Evolutionary conservation across 1,140 invertebrate species (phyloP), one percentile per base, ranked within the genome.

Genomic region (Bombus huntii): DNA sequence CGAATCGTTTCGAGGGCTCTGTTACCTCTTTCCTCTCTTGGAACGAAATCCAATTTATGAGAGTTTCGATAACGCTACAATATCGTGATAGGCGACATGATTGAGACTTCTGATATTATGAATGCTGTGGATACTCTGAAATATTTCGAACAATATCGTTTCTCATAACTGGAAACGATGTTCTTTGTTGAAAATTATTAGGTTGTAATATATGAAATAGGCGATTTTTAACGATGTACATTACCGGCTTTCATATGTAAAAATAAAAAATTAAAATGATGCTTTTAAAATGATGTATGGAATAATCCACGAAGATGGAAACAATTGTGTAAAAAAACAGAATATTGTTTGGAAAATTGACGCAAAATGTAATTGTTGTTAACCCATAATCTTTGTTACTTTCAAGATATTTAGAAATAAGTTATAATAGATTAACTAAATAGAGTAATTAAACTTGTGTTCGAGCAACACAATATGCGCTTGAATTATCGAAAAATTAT

Each of bases 1-100:
- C 76, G 42, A 85, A 83, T 87, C 86, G 53, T 68, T 81, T 87
- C 83, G 88, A 84, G 79, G 39, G 34, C 71, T 62, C 84, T 81
- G 78, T 62, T 59, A 42, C 70, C 75, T 83, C 59, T 44, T 75
- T 87, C 62, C 65, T 18, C 57, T 42, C 22, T 62, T 37, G 65
- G 34, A 81, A 81, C 79, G 78, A 70, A 66, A 42, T 59, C 65
- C 86, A 85, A 92, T 92, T 92, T 92, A 92, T 85, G 84, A 89
- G 75, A 62, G 73, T 44, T 87, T 92, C 89, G 91, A 92, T 90
- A 92, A 91, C 87, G 85, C 81, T 73, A 73, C 76, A 37, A 59
- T 81, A 75, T 71, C 62, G 81, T 31, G 59, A 87, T 73, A 82
- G 65, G 70, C 70, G 25, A 6, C 39, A 70, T 44, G 65, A 80